A percentile compares a stretch with the other conserved stretches of the same genome.
Evolutionary conservation across 2,113 vertebrate species (phyloP).

Genomic region (Athene noctua): DNA sequence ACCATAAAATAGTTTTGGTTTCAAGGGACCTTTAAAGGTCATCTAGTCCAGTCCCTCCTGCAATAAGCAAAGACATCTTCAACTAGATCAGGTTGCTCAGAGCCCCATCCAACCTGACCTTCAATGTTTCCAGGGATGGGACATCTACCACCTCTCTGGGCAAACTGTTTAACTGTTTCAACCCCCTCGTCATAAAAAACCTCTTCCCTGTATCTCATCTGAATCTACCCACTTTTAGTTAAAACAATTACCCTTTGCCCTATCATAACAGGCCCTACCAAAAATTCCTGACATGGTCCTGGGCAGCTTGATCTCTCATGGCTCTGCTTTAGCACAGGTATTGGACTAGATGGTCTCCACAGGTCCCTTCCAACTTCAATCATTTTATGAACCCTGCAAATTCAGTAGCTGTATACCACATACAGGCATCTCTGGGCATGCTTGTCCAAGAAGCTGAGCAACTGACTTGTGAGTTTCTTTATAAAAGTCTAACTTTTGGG

Average conservation of each 20-base stretch:
- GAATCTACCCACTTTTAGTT: background rate
- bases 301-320: background rate
- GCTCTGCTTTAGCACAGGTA: accelerated
- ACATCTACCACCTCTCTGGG: no score
- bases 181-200: background rate
- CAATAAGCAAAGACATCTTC: background rate
- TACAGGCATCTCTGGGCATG: background rate
- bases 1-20: background rate
- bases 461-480: background rate
- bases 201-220: background rate
- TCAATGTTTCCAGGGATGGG: background rate
- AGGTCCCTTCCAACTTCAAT: background rate
- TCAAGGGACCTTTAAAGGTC: background rate
- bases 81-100: background rate
- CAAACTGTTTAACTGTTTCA: background rate
- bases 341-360: background rate
- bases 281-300: background rate
- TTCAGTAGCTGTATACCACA: background rate
- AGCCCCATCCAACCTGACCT: background rate
- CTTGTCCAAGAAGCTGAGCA: background rate
- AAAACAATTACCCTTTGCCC: background rate
- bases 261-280: background rate
- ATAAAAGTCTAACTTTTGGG: background rate
- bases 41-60: background rate
- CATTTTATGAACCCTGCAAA: background rate